A percentile compares a stretch with the other conserved stretches of the same genome.
phyloP scores from a whole-genome alignment of 2,888 invertebrate species.

The Apodemia zela region DNA sequence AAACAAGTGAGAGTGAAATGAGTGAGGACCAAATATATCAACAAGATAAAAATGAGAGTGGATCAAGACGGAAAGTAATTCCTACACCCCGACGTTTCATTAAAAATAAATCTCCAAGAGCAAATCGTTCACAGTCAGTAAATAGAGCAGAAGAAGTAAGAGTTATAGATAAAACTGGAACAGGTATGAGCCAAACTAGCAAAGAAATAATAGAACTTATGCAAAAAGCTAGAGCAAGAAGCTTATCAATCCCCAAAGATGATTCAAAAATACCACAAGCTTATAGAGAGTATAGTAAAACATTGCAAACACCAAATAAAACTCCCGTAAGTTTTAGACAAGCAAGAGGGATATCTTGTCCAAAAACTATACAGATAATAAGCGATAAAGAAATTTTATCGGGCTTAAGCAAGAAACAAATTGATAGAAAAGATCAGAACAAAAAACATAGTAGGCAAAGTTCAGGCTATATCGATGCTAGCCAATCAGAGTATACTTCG shows the following conservation, averaged over 20 bases:
- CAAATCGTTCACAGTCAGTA: constrained; percentile 80
- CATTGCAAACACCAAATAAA: constrained; percentile 77
- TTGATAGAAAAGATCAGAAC: constrained; percentile 43
- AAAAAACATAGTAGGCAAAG: constrained; percentile 60
- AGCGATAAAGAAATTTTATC: constrained; percentile 75
- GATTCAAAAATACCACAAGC: constrained; percentile 59
- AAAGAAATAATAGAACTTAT: constrained; percentile 71
- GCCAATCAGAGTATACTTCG: constrained; percentile 75
- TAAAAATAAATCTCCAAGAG: constrained; percentile 65
- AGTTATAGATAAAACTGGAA: constrained; percentile 57
- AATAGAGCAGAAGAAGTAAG: constrained; percentile 64
- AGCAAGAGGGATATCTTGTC: constrained; percentile 69
- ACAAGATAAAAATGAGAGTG: constrained; percentile 44
- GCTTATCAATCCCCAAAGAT: constrained; percentile 75
- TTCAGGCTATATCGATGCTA: constrained; percentile 73
- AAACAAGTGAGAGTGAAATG: constrained; percentile 81
- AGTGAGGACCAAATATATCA: constrained; percentile 70
- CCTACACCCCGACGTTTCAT: constrained; percentile 67
- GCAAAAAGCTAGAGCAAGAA: constrained; percentile 72
- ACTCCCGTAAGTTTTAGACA: constrained; percentile 60
- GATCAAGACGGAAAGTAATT: constrained; percentile 57
- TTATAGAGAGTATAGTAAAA: constrained; percentile 60
- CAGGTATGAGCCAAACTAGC: constrained; percentile 70
- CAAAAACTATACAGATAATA: constrained; percentile 75
- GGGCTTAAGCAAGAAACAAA: constrained; percentile 65